Evolutionary conservation across 2,113 vertebrate genomes (phyloP).

Genomic region (Cynocephalus volans): DNA sequence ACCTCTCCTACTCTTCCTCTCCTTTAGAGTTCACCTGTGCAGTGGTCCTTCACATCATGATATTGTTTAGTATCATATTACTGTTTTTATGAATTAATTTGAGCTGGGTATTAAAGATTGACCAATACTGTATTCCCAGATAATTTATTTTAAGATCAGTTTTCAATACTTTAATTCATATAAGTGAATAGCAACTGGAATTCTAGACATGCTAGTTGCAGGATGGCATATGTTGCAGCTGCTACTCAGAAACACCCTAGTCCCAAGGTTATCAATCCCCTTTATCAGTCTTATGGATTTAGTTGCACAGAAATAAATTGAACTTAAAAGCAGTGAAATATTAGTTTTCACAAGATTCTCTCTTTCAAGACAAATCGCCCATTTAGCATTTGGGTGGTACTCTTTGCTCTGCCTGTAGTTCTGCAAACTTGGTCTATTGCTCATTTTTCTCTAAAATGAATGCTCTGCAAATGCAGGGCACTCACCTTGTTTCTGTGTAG

Average conservation of each 20-base stretch:
- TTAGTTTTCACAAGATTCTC: background rate
- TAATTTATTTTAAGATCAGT: constrained; percentile 27
- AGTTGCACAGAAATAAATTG: constrained; percentile 14
- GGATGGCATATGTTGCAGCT: background rate
- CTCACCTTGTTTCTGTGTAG: background rate
- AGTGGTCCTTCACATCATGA: background rate
- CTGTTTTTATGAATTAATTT: background rate
- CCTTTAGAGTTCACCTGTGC: background rate
- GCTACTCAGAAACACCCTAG: background rate
- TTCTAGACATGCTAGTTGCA: background rate
- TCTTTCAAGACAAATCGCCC: background rate
- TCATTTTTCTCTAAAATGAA: background rate
- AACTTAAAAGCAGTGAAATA: background rate
- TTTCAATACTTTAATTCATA: background rate
- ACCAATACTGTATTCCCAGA: background rate
- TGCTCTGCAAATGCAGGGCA: background rate
- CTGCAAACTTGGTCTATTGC: background rate
- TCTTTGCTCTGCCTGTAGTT: background rate
- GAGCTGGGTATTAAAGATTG: background rate
- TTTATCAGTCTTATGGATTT: background rate
- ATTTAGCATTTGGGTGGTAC: background rate
- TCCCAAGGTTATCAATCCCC: background rate
- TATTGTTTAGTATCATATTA: background rate
- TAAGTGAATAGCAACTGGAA: background rate
- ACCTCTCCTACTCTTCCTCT: background rate